Evolutionary conservation across 2,888 invertebrate species (phyloP).

Genomic region (Zootermopsis nevadensis): DNA sequence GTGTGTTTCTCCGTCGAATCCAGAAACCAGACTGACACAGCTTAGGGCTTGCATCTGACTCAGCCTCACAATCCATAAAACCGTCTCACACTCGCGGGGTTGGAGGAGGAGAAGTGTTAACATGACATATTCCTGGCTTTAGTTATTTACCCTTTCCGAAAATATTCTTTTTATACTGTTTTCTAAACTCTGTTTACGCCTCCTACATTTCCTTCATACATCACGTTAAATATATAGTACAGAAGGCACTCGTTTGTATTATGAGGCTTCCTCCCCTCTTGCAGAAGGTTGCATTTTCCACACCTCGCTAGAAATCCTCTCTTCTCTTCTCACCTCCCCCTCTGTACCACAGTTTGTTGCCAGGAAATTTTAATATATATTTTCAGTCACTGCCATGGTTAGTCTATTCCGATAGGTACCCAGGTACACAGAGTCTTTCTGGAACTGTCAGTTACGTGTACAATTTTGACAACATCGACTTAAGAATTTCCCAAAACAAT

Average conservation of each 20-base stretch:
- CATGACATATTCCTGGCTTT: not conserved
- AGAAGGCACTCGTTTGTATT: not conserved
- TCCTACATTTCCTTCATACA: not conserved
- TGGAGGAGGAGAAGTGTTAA: slow-evolving; percentile 9
- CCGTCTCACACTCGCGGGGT: slow-evolving; percentile 8
- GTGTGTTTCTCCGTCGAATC: not conserved
- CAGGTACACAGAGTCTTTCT: not conserved
- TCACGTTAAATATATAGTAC: not conserved
- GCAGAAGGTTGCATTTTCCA: not conserved
- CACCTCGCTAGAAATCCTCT: not conserved
- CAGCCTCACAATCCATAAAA: not conserved
- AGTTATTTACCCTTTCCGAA: slow-evolving; percentile 15
- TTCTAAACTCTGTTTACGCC: not conserved
- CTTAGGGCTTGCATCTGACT: not conserved
- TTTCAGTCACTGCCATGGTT: not conserved
- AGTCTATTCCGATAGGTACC: too few species aligned
- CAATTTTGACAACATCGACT: not conserved
- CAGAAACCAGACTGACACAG: slow-evolving; percentile 16
- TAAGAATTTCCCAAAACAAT: too few species aligned
- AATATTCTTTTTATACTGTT: not conserved
- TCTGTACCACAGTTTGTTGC: slow-evolving; percentile 7
- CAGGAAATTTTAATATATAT: slow-evolving; percentile 14
- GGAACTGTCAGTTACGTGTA: not conserved
- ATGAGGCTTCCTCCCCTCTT: not conserved
- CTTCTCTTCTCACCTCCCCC: not conserved